Evolutionary conservation across 1,140 invertebrate species (phyloP), one percentile per base, ranked within the genome.

Genomic region (Drosophila repleta): DNA sequence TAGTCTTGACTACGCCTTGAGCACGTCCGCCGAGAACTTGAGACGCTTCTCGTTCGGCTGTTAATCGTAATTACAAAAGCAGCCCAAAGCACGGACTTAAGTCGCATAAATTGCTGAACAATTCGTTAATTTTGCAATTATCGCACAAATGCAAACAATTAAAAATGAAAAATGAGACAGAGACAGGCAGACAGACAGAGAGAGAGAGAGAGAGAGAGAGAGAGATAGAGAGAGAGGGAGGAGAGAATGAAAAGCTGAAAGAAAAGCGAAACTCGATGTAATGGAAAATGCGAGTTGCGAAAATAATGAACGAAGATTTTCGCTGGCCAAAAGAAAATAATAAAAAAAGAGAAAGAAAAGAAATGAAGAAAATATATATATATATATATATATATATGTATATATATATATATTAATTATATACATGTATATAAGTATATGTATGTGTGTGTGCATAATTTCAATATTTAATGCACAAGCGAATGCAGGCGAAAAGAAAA

Each of bases 401-500:
- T 7, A 48, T 20, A 41, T 15, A 41, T 24, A 35, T 35, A 3
- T 35, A 35, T 11, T 20, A 45, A 45, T 63, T 55, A 72, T 76
- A 2, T n/a, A 18, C 35, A 1, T 20, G n/a, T n/a, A 37, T 20
- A 37, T 35, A 10, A 2, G 3, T 52, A 15, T 7, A 6, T 11
- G 15, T 35, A 2, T 35, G 32, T 35, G 15, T 43, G 17, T 39
- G 51, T 20, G 5, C 24, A 60, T 62, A 77, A 82, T 82, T 81
- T 74, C 45, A 67, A 78, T 79, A 84, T 84, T 84, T 65, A 76
- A 83, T 68, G 76, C 64, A 83, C 20, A 56, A 37, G 46, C 60
- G 55, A 53, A 43, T 26, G 39, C 6, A 4, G 43, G 18, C 17
- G 29, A 21, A 58, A 55, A 75, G 18, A 32, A 66, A 45, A 26